Base-by-base conservation (phyloP, 37 sponge, comb jelly and placozoan genomes). In the Spongia lamella region DNA sequence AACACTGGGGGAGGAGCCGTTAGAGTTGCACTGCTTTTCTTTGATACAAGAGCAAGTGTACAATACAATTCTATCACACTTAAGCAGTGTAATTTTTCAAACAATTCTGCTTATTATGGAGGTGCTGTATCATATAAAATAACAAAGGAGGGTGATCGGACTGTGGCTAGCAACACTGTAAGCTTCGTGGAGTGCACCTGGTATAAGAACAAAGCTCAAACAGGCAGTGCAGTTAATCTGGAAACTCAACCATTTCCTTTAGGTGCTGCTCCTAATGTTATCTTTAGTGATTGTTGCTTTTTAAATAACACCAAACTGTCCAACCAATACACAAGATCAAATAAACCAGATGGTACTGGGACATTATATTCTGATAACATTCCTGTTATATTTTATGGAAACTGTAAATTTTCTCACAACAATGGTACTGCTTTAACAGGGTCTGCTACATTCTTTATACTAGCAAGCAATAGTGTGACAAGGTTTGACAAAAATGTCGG, bases 371-470 rank as follows among this genome's bases (percentile, higher is more conserved):
- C 74, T 5, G 73, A 56, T 0, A 81, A 72, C 70, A 75, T 60
- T 57, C 74, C 71, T 27, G 17, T 81, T 1, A 27, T 38, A 17
- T 72, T 90, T 39, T 51, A 3, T n/a, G 82, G 72, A 53, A n/a
- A 43, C 27, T 75, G n/a, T 27, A 20, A n/a, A 2, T 86, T 86
- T 53, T 2, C 17, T 6, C 36, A 86, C 32, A 86, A 86, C 69
- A 76, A 32, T 61, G 87, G 87, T 43, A 63, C 76, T 50, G 70
- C 57, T 3, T 39, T 86, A 5, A 63, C 67, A 58, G 81, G 47
- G 47, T 43, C 47, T 43, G 47, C 47, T 43, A 53, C 59, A 22
- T 22, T 17, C 20, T 21, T 72, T 24, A 52, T 30, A n/a, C 32
- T 72, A 32, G 21, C 17, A 15, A 36, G 56, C 7, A 5, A 29